A percentile compares a stretch with the other conserved stretches of the same genome.
Conservation (phyloP, 2,113 vertebrate genomes). For the Sylvilagus bachmani region DNA sequence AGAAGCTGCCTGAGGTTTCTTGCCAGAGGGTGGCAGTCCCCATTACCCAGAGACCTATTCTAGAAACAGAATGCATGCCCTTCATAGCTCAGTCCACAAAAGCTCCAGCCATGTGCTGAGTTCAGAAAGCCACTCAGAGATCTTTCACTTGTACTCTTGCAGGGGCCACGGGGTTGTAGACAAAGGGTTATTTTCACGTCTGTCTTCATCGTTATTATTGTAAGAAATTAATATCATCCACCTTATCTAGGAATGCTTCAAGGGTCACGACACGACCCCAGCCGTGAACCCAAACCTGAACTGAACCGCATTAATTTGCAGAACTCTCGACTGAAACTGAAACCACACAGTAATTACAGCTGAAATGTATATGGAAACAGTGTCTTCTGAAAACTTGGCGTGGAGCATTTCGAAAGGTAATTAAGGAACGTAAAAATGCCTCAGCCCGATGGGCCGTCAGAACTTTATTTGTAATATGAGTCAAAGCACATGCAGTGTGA, state of each 20-base stretch:
- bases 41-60: too few species aligned
- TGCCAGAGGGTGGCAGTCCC: accelerated
- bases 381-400: neutral
- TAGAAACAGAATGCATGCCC: neutral
- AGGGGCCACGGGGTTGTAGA: neutral
- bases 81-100: neutral
- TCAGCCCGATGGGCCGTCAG: neutral
- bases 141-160: constrained; percentile 5
- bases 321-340: constrained; percentile 63
- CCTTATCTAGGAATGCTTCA: constrained; percentile 77
- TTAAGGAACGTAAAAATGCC: neutral
- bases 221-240: constrained; percentile 73
- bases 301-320: constrained; percentile 56
- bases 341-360: constrained; percentile 50
- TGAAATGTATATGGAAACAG: constrained; percentile 41
- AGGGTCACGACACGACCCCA: constrained; percentile 66
- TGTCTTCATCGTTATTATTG: constrained; percentile 72
- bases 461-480: constrained; percentile 57
- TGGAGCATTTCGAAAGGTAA: neutral
- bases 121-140: neutral
- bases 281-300: constrained; percentile 66
- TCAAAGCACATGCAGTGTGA: constrained; percentile 65
- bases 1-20: accelerated
- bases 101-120: neutral
- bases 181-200: constrained; percentile 73